Percentiles rank a stretch among this genome's conserved stretches.
phyloP scores from a whole-genome alignment of 2,888 invertebrate species.

The Tenthredo scrophulariae region DNA sequence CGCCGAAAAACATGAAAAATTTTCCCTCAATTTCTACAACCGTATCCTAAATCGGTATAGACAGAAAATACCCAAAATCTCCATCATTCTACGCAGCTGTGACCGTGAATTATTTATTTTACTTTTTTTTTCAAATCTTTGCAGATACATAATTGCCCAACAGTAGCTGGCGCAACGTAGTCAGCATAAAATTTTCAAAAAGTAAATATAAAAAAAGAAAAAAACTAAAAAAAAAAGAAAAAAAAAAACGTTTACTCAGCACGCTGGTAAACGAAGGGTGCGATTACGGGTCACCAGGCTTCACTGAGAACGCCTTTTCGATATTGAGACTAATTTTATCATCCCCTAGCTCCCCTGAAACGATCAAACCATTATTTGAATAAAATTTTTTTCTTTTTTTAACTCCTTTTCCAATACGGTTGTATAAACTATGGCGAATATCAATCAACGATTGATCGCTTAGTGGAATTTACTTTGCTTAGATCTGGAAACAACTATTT shows the following conservation, averaged over 20 bases:
- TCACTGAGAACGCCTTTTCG: slow-evolving; percentile 6
- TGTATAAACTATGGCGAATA: too few species aligned
- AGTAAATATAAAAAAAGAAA: not conserved
- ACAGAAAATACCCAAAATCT: not conserved
- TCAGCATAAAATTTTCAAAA: not conserved
- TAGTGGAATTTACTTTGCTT: too few species aligned
- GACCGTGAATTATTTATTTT: too few species aligned
- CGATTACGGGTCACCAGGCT: slow-evolving; percentile 4
- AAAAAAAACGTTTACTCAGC: not conserved
- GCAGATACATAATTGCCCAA: not conserved
- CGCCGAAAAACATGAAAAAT: not conserved
- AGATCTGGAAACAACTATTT: too few species aligned
- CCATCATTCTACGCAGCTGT: not conserved
- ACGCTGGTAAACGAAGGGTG: not conserved
- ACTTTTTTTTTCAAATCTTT: not conserved
- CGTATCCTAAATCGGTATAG: not conserved
- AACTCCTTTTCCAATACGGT: too few species aligned
- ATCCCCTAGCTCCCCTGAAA: not conserved
- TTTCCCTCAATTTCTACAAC: slow-evolving; percentile 21
- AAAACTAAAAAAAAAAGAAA: not conserved
- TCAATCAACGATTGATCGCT: too few species aligned
- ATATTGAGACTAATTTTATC: not conserved
- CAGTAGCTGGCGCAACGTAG: not conserved
- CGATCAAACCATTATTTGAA: not conserved
- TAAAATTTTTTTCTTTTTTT: not conserved